phyloP scores from a whole-genome alignment of 2,113 vertebrate species.

The Chloropsis hardwickii region DNA sequence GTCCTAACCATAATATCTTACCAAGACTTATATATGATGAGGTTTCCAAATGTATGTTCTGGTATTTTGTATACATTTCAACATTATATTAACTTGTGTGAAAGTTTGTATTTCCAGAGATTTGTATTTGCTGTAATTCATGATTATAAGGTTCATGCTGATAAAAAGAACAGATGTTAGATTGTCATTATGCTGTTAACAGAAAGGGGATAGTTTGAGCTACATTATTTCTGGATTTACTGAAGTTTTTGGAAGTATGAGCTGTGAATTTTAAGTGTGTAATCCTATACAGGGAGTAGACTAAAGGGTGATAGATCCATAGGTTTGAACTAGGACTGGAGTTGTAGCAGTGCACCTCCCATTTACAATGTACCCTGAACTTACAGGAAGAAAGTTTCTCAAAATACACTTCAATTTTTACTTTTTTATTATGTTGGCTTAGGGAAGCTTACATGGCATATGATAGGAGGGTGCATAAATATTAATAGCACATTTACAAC shows the following conservation, averaged over 20 bases:
- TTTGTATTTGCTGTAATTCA: not conserved
- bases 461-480: not conserved
- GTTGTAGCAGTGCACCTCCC: not conserved
- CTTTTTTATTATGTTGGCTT: not conserved
- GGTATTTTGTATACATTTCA: not conserved
- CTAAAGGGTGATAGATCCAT: not conserved
- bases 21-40: rapidly evolving
- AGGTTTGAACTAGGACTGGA: not conserved
- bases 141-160: not conserved
- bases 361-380: not conserved
- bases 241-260: not conserved
- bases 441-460: not conserved
- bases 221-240: not conserved
- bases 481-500: not conserved
- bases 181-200: not conserved
- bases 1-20: not conserved
- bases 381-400: not conserved
- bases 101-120: not conserved
- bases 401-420: not conserved
- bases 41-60: not conserved
- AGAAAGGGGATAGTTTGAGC: not conserved
- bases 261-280: not conserved
- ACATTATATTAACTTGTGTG: too few relatives aligned
- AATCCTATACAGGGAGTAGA: not conserved
- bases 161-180: not conserved